Evolutionary conservation across 2,888 invertebrate genomes (phyloP), one percentile per base, ranked within the genome.

Genomic region (Quadroppia sp.): DNA sequence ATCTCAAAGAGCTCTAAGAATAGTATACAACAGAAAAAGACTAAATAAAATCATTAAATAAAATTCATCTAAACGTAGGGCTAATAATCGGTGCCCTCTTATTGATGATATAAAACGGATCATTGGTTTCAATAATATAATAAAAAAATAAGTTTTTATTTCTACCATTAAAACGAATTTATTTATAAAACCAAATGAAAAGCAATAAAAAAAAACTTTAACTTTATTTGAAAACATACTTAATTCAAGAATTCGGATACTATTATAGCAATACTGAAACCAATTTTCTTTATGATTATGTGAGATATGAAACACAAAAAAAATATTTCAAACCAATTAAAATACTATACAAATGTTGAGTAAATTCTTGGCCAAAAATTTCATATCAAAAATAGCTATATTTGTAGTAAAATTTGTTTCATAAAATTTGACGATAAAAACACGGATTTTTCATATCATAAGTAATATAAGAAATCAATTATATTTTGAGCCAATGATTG

Each of bases 221-320:
- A n/a, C 50, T 50, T 50, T 50, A 50, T 50, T 50, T 50, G 20
- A 50, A n/a, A 4, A 50, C 17, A 20, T 50, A 50, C 50, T 50
- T 20, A 50, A 50, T n/a, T 17, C 6, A 4, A 17, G 20, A 20
- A n/a, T 17, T 50, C 6, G 50, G 50, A 50, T 9, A 36, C 36
- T 7, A 36, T 36, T 36, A 36, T 9, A 4, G 36, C 36, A 50
- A 50, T 20, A 50, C 7, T 20, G 20, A 50, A 50, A n/a, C 20
- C 7, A 50, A 20, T 50, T 36, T 36, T 36, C 6, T 36, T n/a
- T n/a, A n/a, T n/a, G n/a, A 9, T 36, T 36, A 7, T 36, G 36
- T 36, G 36, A 36, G 36, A 36, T 36, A 36, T 36, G 36, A 36
- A 36, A n/a, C n/a, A n/a, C n/a, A n/a, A n/a, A n/a, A 4, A 36